Conservation (phyloP, 2,797 vertebrate genomes). For the Apodemus agrarius region DNA sequence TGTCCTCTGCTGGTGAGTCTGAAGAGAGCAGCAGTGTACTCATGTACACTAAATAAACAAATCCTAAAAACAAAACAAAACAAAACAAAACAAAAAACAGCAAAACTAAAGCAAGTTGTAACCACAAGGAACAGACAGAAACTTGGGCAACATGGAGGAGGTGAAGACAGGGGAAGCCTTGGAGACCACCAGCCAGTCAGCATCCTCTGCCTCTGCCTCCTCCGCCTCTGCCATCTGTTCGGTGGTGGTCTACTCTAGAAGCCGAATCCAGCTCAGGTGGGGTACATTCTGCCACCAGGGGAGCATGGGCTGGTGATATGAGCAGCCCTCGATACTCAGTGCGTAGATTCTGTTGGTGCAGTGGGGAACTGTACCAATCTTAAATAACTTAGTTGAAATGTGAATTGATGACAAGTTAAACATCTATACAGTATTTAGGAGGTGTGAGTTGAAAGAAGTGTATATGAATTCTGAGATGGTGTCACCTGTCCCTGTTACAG, state of each 20-base stretch:
- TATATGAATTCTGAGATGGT: neutral
- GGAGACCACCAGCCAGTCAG: too few species aligned
- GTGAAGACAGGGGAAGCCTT: neutral
- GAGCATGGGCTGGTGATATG: neutral
- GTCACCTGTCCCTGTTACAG: slow-evolving; percentile 82
- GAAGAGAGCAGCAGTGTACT: neutral
- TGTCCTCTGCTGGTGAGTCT: neutral
- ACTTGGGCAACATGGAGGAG: neutral
- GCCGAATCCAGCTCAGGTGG: neutral
- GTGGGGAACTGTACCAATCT: neutral
- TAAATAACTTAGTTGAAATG: slow-evolving; percentile 10
- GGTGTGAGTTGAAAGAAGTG: neutral
- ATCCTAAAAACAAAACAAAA: too few species aligned
- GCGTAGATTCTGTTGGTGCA: neutral
- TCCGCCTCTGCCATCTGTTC: neutral
- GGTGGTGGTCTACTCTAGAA: neutral
- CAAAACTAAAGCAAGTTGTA: neutral
- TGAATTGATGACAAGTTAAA: neutral
- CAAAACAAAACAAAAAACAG: neutral
- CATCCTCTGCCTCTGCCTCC: too few species aligned
- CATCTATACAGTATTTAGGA: neutral
- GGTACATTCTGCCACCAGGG: neutral
- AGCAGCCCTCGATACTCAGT: neutral
- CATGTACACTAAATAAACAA: neutral
- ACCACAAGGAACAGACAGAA: neutral